Evolutionary conservation across 2,113 vertebrate genomes (phyloP), one percentile per base, ranked within the genome.

Genomic region (Ptilonorhynchus violaceus): DNA sequence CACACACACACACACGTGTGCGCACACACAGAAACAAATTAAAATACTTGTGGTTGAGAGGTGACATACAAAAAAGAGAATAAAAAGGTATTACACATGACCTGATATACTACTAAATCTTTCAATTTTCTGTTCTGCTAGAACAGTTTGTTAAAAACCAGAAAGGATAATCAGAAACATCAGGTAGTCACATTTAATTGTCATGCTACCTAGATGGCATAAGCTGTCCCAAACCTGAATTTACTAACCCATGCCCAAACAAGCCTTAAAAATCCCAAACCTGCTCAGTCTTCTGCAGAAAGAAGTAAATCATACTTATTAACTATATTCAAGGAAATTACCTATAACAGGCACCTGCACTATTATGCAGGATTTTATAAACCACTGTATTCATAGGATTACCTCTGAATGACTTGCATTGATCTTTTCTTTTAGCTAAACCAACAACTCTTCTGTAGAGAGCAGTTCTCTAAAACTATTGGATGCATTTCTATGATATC

Each of bases 41-140:
- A 97, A 96, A 96, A 97, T 96, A 77, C 85, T 78, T 96, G 95
- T 56, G 96, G 90, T 46, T 88, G 90, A 95, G 92, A 96, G 90
- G 95, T 96, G 92, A 92, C 91, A 85, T 60, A 93, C 69, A 95
- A 96, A 96, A 92, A 93, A 88, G 79, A 12, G 85, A 93, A 88
- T 70, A 81, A 95, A 91, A 92, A 88, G 47, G 76, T 92, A 95
- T 94, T 92, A 93, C 91, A 93, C 76, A 91, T 56, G 76, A 95
- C 73, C 79, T 90, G 93, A 91, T 78, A 86, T 1, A 87, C 69
- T 87, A 86, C 49, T 82, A 60, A 41, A 81, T 84, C 75, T 86
- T 66, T 78, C 49, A 16, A 33, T 79, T 85, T 83, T 96, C 81
- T 90, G 13, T 53, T 92, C 90, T 78, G 39, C 60, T 90, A 67